Evolutionary conservation across 2,113 vertebrate genomes (phyloP), one percentile per base, ranked within the genome.

Genomic region (Archocentrus centrarchus): DNA sequence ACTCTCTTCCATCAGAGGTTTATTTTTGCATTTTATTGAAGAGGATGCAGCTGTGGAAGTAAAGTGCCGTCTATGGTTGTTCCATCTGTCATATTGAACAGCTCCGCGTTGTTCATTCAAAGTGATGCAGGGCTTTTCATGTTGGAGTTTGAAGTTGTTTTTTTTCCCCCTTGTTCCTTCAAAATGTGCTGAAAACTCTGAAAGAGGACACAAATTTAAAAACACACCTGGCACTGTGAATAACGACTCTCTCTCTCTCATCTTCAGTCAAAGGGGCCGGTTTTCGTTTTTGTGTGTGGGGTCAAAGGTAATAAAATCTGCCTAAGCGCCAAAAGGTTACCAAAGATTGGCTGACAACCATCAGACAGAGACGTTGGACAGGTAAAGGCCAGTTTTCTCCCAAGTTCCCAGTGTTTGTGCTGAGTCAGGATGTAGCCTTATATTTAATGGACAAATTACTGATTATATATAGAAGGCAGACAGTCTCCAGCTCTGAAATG

Each of bases 41-140:
- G 64, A 62, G 50, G 44, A 24, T 27, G 41, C 70, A 78, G 82
- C 82, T 87, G 79, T 41, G 66, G 62, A 68, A 76, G 79, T 61
- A 2, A 24, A 80, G 70, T 22, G 39, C 47, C 27, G 32, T 79
- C 63, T 59, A 3, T 0, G 37, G 41, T 53, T 50, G 15, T 18
- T 11, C 32, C 37, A 35, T 73, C 60, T 76, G 64, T 89, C 80
- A 70, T 53, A 82, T 27, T 20, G 57, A 84, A 59, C 53, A 18
- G 60, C 60, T 78, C 44, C 15, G 39, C 60, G 50, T 63, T 81
- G 86, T 83, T 83, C 75, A 62, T 58, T 60, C 57, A 75, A 77
- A 83, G 53, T 17, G 27, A 78, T 66, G 59, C 79, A n/a, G 58
- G 10, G 27, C 59, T 80, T 35, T 41, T 80, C 20, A 47, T 59